These are phyloP conservation scores for Varanus salvator DNA, from an alignment of 2,113 vertebrate species.

Conservation along the genomic window DNA sequence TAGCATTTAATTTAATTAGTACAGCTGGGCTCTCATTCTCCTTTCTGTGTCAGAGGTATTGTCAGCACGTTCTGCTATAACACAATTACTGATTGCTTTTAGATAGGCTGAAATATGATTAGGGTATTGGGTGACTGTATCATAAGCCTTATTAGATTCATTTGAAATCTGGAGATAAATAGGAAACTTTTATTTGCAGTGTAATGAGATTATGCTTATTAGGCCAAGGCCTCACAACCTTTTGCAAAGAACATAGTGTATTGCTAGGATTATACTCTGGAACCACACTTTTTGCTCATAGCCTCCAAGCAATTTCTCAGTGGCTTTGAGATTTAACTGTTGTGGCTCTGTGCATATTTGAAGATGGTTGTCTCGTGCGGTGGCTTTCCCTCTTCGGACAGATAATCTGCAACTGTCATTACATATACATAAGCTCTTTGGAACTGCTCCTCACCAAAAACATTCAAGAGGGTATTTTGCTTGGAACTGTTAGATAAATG, in stretches of 20 bases:
- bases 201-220: conserved; percentile 97
- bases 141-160: conserved; percentile 96
- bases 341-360: conserved; percentile 65
- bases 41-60: conserved; percentile 89
- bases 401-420: neutral
- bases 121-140: conserved; percentile 90
- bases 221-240: conserved; percentile 88
- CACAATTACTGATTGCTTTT: conserved; percentile 97
- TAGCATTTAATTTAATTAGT: conserved; percentile 98
- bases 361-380: conserved; percentile 54
- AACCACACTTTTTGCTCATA: conserved; percentile 76
- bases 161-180: conserved; percentile 98
- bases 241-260: conserved; percentile 84
- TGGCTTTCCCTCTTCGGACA: conserved; percentile 28
- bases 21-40: conserved; percentile 90
- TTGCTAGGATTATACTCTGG: conserved; percentile 83
- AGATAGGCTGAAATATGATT: conserved; percentile 98
- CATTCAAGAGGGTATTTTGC: conserved; percentile 35
- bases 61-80: conserved; percentile 88
- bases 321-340: conserved; percentile 70
- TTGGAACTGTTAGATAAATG: neutral
- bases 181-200: conserved; percentile 95
- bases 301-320: conserved; percentile 69
- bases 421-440: conserved; percentile 27
- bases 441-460: neutral